These are phyloP conservation scores for Parnassius smintheus DNA, from an alignment of 2,888 invertebrate genomes.

Conservation along the genomic window DNA sequence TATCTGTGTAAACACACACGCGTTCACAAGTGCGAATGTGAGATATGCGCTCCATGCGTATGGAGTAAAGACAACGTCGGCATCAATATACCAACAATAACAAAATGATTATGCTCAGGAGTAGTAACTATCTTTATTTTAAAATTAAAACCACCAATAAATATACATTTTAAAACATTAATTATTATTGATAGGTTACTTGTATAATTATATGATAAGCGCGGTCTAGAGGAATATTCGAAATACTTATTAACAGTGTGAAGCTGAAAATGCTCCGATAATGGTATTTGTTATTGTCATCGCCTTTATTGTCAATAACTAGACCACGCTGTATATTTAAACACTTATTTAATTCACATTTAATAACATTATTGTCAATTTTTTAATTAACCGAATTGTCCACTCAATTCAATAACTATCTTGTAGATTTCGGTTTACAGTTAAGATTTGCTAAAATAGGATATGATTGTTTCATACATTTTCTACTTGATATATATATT, in stretches of 20 bases:
- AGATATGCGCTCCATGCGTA: no score
- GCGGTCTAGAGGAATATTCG: no score
- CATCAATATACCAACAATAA: constrained; percentile 41
- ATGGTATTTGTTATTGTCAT: constrained; percentile 38
- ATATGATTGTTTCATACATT: constrained; percentile 35
- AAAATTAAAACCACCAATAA: constrained; percentile 76
- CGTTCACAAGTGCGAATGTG: no score
- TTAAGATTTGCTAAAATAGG: constrained; percentile 29
- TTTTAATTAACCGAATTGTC: background rate
- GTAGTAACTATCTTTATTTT: constrained; percentile 78
- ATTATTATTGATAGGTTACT: constrained; percentile 49
- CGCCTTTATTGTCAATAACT: constrained; percentile 34
- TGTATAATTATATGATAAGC: no score
- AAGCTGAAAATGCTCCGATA: constrained; percentile 26
- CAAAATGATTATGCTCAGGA: constrained; percentile 70
- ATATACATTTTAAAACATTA: constrained; percentile 73
- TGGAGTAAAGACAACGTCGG: background rate
- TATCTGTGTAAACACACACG: no score
- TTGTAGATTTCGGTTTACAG: no score
- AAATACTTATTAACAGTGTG: constrained; percentile 7
- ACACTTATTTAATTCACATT: constrained; percentile 26
- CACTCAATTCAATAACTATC: background rate
- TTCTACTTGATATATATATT: constrained; percentile 36
- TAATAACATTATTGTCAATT: constrained; percentile 10
- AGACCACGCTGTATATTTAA: constrained; percentile 34